These are phyloP conservation scores for Mungos mungo DNA, from an alignment of 2,113 vertebrate species.

Conservation along the genomic window DNA sequence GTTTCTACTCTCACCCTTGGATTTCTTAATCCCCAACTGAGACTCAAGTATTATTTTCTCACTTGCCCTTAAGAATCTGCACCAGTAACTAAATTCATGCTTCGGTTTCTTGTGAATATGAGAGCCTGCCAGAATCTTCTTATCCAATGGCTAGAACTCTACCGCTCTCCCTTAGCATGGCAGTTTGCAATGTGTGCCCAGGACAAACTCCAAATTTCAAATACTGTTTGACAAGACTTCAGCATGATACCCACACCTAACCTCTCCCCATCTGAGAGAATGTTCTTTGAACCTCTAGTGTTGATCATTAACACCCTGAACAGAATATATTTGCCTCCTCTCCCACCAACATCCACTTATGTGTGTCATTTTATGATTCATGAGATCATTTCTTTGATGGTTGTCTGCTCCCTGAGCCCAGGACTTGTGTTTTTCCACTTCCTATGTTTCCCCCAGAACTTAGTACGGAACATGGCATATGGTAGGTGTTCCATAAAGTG, in stretches of 20 bases:
- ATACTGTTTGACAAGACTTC: neutral
- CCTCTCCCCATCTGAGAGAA: neutral
- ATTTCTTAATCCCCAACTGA: neutral
- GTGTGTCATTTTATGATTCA: neutral
- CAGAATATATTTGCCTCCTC: neutral
- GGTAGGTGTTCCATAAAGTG: neutral
- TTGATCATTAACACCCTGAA: neutral
- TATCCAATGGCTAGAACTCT: neutral
- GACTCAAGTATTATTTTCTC: neutral
- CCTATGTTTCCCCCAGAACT: neutral
- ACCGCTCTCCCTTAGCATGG: neutral
- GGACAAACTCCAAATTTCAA: neutral
- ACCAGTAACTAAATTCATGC: neutral
- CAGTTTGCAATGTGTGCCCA: neutral
- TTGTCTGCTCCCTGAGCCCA: neutral
- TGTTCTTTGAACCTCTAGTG: neutral
- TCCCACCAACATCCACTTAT: neutral
- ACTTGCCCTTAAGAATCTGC: neutral
- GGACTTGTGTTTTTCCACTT: neutral
- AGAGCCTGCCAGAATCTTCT: neutral
- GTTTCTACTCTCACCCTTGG: neutral
- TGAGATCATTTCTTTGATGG: neutral
- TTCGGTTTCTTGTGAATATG: neutral
- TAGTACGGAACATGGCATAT: neutral
- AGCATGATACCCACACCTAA: fast-evolving